Evolutionary conservation across 2,797 vertebrate species (phyloP).

Genomic region (Phylloscopus collybita): DNA sequence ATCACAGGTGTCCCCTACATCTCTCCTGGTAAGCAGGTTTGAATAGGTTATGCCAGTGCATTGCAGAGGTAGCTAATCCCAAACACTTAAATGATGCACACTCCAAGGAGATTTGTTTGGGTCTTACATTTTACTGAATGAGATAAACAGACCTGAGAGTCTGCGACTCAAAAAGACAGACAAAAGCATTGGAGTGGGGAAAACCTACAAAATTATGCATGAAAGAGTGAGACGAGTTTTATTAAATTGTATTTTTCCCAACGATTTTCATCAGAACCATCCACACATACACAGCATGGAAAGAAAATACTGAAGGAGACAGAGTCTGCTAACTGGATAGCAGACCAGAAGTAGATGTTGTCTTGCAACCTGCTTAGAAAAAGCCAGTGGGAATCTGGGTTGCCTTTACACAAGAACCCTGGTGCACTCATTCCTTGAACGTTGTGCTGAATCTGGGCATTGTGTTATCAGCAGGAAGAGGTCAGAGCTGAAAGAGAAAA

Average conservation of each 20-base stretch:
- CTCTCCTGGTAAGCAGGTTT: neutral
- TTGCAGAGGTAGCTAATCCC: neutral
- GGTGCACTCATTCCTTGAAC: neutral
- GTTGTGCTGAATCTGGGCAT: neutral
- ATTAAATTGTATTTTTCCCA: neutral
- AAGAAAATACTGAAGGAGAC: neutral
- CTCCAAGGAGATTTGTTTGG: neutral
- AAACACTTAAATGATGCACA: accelerated
- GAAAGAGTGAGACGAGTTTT: neutral
- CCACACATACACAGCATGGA: neutral
- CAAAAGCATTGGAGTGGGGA: neutral
- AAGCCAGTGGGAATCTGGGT: neutral
- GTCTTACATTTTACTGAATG: neutral
- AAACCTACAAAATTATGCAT: neutral
- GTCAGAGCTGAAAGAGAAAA: constrained; percentile 22
- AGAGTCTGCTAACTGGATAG: neutral
- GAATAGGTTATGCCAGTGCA: neutral
- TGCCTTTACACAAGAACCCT: neutral
- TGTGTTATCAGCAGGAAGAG: neutral
- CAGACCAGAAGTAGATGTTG: neutral
- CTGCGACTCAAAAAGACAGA: neutral
- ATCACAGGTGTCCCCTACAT: neutral
- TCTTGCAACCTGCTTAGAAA: neutral
- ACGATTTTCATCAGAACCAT: neutral
- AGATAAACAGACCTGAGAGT: neutral